These are phyloP conservation scores for Lepidotrigona ventralis DNA, from an alignment of 1,140 invertebrate genomes.

Conservation along the genomic window DNA sequence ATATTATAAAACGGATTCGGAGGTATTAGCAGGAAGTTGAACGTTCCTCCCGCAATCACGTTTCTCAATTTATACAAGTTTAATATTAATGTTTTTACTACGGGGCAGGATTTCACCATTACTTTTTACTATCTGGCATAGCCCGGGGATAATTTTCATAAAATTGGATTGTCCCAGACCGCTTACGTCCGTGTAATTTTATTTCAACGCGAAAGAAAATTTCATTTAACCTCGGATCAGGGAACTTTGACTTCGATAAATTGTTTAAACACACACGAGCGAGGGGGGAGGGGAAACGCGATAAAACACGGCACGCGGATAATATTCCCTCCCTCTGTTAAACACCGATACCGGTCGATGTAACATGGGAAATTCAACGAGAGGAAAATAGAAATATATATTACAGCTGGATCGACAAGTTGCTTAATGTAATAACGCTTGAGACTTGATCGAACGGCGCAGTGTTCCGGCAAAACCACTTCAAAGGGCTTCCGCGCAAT, in stretches of 20 bases:
- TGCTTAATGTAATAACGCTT: constrained; percentile 20
- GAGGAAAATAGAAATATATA: not conserved
- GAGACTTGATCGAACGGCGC: not conserved
- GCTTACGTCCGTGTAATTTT: not conserved
- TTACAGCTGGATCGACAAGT: not conserved
- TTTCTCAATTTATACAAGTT: not conserved
- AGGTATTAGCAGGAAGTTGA: no score
- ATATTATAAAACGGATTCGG: no score
- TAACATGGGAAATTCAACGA: not conserved
- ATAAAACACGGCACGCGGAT: not conserved
- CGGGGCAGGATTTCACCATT: not conserved
- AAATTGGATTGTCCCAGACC: not conserved
- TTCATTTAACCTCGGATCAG: not conserved
- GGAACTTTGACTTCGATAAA: not conserved
- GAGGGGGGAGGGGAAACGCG: no score
- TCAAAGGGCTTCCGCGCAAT: constrained; percentile 5
- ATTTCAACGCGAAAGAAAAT: not conserved
- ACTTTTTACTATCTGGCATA: not conserved
- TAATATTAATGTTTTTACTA: not conserved
- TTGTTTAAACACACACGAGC: not conserved
- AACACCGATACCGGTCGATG: not conserved
- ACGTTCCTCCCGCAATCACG: not conserved
- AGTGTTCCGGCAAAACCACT: not conserved
- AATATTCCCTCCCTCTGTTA: not conserved
- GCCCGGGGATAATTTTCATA: not conserved